Percentiles rank a stretch among this genome's conserved stretches.
Conservation (phyloP, 2,797 vertebrate genomes). For the Caiman crocodilus region DNA sequence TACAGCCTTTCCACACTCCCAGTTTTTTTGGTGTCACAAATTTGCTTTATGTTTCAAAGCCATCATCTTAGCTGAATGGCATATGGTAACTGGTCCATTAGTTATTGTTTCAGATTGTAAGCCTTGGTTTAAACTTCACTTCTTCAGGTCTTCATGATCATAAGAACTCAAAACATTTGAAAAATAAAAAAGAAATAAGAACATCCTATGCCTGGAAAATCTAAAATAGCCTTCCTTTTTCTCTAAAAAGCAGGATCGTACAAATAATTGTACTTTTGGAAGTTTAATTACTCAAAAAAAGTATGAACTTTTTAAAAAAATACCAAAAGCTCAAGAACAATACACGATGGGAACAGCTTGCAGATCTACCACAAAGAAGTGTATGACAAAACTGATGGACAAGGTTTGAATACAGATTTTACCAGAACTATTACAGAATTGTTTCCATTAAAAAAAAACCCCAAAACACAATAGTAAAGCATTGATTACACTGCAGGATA, state of each 20-base stretch:
- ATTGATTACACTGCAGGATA: conserved; percentile 51
- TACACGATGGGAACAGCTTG: conserved; percentile 15
- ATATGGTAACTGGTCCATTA: not conserved
- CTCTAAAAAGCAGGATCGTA: not conserved
- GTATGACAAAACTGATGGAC: not conserved
- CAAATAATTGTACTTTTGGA: conserved; percentile 19
- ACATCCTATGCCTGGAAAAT: not conserved
- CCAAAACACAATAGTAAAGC: conserved; percentile 39
- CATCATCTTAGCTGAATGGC: not conserved
- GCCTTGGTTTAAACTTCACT: not conserved
- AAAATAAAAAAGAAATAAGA: not conserved
- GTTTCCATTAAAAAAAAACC: conserved; percentile 53
- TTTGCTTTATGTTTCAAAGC: not conserved
- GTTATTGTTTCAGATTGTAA: not conserved
- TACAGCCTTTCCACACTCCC: not conserved
- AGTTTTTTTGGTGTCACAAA: not conserved
- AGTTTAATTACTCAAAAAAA: conserved; percentile 64
- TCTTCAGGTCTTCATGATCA: not conserved
- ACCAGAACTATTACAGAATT: conserved; percentile 43
- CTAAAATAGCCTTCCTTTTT: conserved; percentile 3
- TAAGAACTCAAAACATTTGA: not conserved
- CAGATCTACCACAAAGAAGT: conserved; percentile 34
- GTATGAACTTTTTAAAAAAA: conserved; percentile 55
- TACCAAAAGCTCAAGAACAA: conserved; percentile 49
- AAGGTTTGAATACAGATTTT: conserved; percentile 24